Percentiles rank a stretch among this genome's conserved stretches.
These are phyloP conservation scores for Mobula birostris DNA, from an alignment of 2,113 vertebrate genomes.

Conservation along the genomic window DNA sequence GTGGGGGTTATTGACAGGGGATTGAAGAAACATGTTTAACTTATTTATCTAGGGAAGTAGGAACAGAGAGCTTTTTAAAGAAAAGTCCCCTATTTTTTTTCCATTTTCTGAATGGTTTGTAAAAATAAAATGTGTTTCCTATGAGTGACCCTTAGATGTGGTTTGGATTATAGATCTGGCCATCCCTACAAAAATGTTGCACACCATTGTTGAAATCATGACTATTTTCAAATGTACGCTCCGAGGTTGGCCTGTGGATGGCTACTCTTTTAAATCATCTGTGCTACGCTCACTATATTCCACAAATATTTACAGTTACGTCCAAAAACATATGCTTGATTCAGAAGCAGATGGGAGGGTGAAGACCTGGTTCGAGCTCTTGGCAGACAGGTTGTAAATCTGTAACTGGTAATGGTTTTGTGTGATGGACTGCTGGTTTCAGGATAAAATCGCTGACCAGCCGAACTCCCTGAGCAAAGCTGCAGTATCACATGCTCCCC, in stretches of 20 bases:
- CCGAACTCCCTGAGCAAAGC: not conserved
- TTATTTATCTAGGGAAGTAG: too few species aligned
- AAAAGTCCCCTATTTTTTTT: too few species aligned
- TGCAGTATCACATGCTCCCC: not conserved
- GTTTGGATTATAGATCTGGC: too few species aligned
- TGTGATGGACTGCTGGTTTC: not conserved
- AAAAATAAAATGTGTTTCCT: too few species aligned
- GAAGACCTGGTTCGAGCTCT: not conserved
- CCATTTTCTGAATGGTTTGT: too few species aligned
- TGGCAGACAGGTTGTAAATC: slow-evolving; percentile 11
- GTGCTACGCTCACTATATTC: not conserved
- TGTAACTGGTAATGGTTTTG: not conserved
- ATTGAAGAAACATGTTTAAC: too few species aligned
- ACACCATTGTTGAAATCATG: not conserved
- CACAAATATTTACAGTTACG: slow-evolving; percentile 24
- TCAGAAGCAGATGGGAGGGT: not conserved
- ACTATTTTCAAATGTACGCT: not conserved
- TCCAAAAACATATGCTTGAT: not conserved
- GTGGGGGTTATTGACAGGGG: too few species aligned
- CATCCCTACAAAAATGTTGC: too few species aligned
- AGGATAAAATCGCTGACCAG: not conserved
- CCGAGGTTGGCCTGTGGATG: not conserved
- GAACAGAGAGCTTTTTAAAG: too few species aligned
- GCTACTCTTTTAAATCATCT: not conserved
- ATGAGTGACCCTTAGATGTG: too few species aligned